Conservation (phyloP, 1,140 invertebrate genomes). For the Leptoteleia sp. region DNA sequence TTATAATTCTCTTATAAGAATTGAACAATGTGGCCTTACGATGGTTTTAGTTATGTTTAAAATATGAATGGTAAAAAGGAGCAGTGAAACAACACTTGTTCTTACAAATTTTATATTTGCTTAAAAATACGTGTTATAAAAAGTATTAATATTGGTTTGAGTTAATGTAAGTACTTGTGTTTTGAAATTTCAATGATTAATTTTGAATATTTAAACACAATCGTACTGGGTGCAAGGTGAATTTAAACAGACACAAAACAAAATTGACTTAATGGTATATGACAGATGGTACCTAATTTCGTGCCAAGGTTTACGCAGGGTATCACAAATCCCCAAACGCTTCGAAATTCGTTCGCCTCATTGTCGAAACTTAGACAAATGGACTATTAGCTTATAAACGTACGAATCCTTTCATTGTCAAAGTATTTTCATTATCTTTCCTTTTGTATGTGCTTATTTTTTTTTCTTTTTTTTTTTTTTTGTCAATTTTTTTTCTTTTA, state of each 20-base stretch:
- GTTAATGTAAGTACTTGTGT: constrained; percentile 19
- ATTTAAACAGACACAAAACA: neutral
- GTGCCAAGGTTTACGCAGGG: constrained; percentile 2
- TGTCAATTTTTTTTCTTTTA: constrained; percentile 4
- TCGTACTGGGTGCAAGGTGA: constrained; percentile 1
- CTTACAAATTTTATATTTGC: neutral
- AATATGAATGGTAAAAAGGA: neutral
- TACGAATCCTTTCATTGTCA: constrained; percentile 20
- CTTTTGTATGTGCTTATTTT: constrained; percentile 41
- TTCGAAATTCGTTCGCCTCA: constrained; percentile 6
- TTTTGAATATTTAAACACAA: constrained; percentile 18
- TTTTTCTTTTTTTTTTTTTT: constrained; percentile 15
- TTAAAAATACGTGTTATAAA: too few relatives aligned
- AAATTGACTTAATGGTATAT: neutral
- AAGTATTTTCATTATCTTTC: neutral
- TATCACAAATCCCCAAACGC: neutral
- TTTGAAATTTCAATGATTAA: constrained; percentile 23
- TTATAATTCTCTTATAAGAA: too few relatives aligned
- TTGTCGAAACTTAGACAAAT: constrained; percentile 42
- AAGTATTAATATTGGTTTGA: constrained; percentile 22
- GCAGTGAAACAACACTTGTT: neutral
- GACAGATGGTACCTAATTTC: constrained; percentile 3
- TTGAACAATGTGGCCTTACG: too few relatives aligned
- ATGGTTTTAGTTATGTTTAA: neutral
- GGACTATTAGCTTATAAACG: constrained; percentile 27